These are phyloP conservation scores for Spheniscus mendiculus DNA, from an alignment of 2,113 vertebrate species.

Conservation along the genomic window DNA sequence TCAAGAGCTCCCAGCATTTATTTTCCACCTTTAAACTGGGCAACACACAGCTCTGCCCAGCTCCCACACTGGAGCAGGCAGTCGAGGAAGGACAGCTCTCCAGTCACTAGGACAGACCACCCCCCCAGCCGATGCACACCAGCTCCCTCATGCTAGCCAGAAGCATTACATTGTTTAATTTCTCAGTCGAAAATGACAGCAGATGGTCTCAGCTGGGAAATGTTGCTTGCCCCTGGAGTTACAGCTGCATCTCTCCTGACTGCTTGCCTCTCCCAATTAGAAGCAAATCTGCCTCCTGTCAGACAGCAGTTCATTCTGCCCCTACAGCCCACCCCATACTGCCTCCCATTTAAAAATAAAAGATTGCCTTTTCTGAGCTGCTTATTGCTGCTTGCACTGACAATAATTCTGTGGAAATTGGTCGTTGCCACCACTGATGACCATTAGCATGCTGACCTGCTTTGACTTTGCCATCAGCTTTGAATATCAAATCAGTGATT, in stretches of 20 bases:
- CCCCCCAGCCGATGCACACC: fast-evolving
- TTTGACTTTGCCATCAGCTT: conserved; percentile 56
- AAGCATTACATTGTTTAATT: background rate
- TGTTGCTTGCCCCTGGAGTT: background rate
- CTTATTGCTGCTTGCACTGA: conserved; percentile 48
- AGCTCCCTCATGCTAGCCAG: background rate
- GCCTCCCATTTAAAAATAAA: conserved; percentile 59
- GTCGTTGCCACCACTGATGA: conserved; percentile 46
- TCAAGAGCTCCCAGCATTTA: background rate
- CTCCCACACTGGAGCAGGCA: background rate
- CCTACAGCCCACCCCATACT: background rate
- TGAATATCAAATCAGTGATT: conserved; percentile 70
- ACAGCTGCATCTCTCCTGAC: background rate
- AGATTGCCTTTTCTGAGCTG: conserved; percentile 40
- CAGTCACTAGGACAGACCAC: background rate
- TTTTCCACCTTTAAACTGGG: background rate
- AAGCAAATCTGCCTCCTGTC: conserved; percentile 38
- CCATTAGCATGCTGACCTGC: conserved; percentile 64
- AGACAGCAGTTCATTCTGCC: conserved; percentile 2
- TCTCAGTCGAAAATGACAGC: background rate
- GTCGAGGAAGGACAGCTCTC: background rate
- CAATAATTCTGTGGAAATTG: conserved; percentile 67
- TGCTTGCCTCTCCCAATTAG: conserved; percentile 50
- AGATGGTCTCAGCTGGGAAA: conserved; percentile 37
- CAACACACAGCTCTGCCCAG: background rate